phyloP scores from a whole-genome alignment of 2,113 vertebrate genomes.

The Pipa parva region DNA sequence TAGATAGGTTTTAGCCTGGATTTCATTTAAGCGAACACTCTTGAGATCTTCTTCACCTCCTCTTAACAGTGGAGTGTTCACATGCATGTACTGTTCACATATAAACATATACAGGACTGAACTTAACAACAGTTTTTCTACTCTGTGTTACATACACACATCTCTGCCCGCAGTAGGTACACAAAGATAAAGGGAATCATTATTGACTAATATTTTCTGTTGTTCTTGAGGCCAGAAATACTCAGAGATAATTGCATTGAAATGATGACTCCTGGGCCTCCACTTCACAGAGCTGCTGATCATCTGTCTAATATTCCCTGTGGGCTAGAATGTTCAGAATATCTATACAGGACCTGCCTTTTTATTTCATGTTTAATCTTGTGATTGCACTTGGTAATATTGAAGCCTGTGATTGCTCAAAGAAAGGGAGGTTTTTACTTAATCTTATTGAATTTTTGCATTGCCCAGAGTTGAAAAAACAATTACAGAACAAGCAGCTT shows the following conservation, averaged over 20 bases:
- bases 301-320: slow-evolving; percentile 40
- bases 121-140: slow-evolving; percentile 23
- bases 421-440: slow-evolving; percentile 29
- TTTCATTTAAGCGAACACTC: too few relatives aligned
- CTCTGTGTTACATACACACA: slow-evolving; percentile 13
- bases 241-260: slow-evolving; percentile 30
- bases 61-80: slow-evolving; percentile 5
- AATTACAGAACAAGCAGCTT: slow-evolving; percentile 21
- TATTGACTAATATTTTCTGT: slow-evolving; percentile 16
- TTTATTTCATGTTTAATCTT: slow-evolving; percentile 33
- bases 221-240: slow-evolving; percentile 32
- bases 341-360: slow-evolving; percentile 19
- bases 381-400: slow-evolving; percentile 14
- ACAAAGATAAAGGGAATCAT: slow-evolving; percentile 22
- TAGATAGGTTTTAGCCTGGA: background rate
- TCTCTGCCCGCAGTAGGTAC: slow-evolving; percentile 12
- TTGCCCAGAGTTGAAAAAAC: slow-evolving; percentile 22
- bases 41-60: background rate
- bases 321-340: slow-evolving; percentile 24
- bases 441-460: slow-evolving; percentile 14
- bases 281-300: slow-evolving; percentile 32
- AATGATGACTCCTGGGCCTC: slow-evolving; percentile 31
- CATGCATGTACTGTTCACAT: slow-evolving; percentile 15
- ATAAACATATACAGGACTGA: background rate
- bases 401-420: slow-evolving; percentile 18